Conservation (phyloP, 2,113 vertebrate genomes). For the Callipepla squamata region DNA sequence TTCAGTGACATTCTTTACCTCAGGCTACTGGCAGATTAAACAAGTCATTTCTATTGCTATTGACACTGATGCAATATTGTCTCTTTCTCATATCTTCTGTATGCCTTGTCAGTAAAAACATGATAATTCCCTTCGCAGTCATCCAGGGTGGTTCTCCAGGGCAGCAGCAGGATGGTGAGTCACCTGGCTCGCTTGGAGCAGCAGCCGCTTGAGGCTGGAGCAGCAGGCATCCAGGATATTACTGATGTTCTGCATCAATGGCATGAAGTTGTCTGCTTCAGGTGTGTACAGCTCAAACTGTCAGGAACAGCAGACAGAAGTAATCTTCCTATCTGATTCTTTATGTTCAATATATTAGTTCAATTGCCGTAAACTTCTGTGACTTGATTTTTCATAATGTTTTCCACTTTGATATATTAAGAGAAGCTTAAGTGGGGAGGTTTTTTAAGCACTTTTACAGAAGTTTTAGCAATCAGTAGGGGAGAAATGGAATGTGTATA, state of each 20-base stretch:
- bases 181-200: background rate
- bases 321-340: background rate
- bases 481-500: background rate
- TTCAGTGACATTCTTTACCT: background rate
- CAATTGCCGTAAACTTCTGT: background rate
- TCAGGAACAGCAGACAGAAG: background rate
- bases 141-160: background rate
- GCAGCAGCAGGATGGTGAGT: background rate
- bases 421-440: background rate
- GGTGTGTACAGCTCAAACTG: background rate
- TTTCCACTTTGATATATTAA: background rate
- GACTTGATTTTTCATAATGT: background rate
- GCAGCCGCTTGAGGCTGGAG: background rate
- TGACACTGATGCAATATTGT: background rate
- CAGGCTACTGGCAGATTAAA: conserved; percentile 9
- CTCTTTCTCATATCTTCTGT: background rate
- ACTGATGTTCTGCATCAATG: background rate
- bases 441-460: background rate
- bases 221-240: background rate
- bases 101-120: background rate
- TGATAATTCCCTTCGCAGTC: background rate
- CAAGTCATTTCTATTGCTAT: background rate
- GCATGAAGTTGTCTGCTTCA: background rate
- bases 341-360: background rate
- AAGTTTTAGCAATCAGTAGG: background rate